phyloP scores from a whole-genome alignment of 2,888 invertebrate species.

The Miltochrista miniata region DNA sequence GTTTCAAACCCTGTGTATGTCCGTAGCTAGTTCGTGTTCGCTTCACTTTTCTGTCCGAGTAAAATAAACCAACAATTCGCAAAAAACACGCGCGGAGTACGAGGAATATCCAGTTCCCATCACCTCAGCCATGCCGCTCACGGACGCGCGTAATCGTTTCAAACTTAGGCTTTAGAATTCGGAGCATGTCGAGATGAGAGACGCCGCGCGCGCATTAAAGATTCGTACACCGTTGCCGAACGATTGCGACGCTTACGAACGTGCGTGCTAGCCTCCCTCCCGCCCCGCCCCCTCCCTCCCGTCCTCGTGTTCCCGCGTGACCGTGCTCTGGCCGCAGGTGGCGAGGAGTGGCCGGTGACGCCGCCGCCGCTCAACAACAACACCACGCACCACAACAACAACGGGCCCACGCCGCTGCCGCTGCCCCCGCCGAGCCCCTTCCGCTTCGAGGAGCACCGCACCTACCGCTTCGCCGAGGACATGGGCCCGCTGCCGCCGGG shows the following conservation, averaged over 20 bases:
- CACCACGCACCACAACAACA: constrained; percentile 83
- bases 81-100: constrained; percentile 60
- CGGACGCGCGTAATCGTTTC: constrained; percentile 71
- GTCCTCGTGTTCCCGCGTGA: constrained; percentile 90
- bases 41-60: constrained; percentile 59
- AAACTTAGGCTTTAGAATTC: constrained; percentile 56
- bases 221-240: constrained; percentile 55
- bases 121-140: constrained; percentile 64
- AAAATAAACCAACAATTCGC: constrained; percentile 32
- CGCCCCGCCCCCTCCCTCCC: constrained; percentile 67
- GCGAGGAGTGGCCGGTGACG: constrained; percentile 78
- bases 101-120: constrained; percentile 67
- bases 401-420: constrained; percentile 75
- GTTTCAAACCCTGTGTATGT: constrained; percentile 53
- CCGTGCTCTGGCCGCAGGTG: constrained; percentile 80
- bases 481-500: constrained; percentile 89
- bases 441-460: constrained; percentile 91
- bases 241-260: constrained; percentile 63
- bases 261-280: constrained; percentile 44
- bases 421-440: constrained; percentile 86
- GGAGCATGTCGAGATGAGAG: constrained; percentile 56
- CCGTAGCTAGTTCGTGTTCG: constrained; percentile 75
- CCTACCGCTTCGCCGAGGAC: constrained; percentile 93
- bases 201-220: constrained; percentile 58
- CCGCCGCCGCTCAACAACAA: constrained; percentile 82